Percentiles rank a stretch among this genome's conserved stretches.
Evolutionary conservation across 64 coral and sea anemone genomes (phyloP).

Genomic region (Actinia equina): DNA sequence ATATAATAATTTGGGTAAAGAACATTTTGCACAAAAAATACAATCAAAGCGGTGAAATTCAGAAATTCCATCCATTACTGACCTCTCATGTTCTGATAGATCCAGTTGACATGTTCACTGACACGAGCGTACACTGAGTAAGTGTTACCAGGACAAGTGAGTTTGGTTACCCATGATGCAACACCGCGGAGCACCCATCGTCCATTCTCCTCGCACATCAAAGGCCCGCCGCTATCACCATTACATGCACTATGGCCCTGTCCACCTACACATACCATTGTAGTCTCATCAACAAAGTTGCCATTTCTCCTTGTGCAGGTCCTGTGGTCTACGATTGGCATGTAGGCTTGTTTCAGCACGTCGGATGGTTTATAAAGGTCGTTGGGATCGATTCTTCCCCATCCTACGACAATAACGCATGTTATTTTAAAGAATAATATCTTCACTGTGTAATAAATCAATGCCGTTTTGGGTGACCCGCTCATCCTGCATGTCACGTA

Average conservation of each 20-base stretch:
- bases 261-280: constrained; percentile 71
- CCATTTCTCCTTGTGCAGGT: constrained; percentile 37
- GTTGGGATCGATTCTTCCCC: constrained; percentile 45
- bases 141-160: constrained; percentile 45
- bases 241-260: constrained; percentile 67
- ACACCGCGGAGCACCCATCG: constrained; percentile 67
- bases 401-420: background rate
- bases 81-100: constrained; percentile 39
- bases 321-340: constrained; percentile 43
- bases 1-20: too few species aligned
- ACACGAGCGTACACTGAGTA: constrained; percentile 74
- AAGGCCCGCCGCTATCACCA: constrained; percentile 72
- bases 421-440: too few species aligned
- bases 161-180: constrained; percentile 61
- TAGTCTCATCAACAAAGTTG: constrained; percentile 23
- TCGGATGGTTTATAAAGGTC: constrained; percentile 3
- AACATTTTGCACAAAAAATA: background rate
- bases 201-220: constrained; percentile 59
- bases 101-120: constrained; percentile 70
- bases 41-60: background rate
- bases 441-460: too few species aligned
- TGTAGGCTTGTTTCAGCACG: constrained; percentile 46
- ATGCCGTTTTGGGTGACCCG: too few species aligned
- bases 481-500: too few species aligned
- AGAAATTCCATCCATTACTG: background rate